Evolutionary conservation across 2,888 invertebrate species (phyloP).

Genomic region (Tipula helvola): DNA sequence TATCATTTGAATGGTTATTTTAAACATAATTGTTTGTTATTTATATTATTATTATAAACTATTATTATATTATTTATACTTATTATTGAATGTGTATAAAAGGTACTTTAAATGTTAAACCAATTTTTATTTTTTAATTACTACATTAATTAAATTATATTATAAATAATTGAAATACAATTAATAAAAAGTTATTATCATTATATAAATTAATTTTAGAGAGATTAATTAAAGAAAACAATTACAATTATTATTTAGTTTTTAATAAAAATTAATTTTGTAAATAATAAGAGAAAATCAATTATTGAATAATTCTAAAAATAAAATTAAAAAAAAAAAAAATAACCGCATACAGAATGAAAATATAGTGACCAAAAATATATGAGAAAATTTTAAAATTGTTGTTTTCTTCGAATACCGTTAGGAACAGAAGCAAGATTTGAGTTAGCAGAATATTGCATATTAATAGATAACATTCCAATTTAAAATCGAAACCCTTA

Average conservation of each 20-base stretch:
- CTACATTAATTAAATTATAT: not conserved
- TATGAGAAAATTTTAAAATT: not conserved
- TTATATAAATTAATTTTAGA: not conserved
- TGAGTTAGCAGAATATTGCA: too few relatives aligned
- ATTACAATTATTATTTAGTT: not conserved
- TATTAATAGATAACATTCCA: too few relatives aligned
- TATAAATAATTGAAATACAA: not conserved
- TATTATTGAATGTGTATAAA: not conserved
- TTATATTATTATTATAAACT: not conserved
- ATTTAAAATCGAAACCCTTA: too few relatives aligned
- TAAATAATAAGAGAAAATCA: not conserved
- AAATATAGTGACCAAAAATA: constrained; percentile 4
- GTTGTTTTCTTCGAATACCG: not conserved
- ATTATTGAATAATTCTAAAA: not conserved
- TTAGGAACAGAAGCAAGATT: too few relatives aligned
- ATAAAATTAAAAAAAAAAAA: not conserved
- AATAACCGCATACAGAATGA: not conserved
- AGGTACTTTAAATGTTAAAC: not conserved
- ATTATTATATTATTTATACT: not conserved
- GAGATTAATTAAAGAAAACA: not conserved
- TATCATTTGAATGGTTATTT: not conserved
- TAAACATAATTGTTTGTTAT: not conserved
- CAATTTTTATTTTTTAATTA: not conserved
- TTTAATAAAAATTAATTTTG: not conserved
- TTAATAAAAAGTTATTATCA: not conserved